Percentiles rank a stretch among this genome's conserved stretches.
Evolutionary conservation across 2,888 invertebrate genomes (phyloP).

Genomic region (Agriopis aurantiaria): DNA sequence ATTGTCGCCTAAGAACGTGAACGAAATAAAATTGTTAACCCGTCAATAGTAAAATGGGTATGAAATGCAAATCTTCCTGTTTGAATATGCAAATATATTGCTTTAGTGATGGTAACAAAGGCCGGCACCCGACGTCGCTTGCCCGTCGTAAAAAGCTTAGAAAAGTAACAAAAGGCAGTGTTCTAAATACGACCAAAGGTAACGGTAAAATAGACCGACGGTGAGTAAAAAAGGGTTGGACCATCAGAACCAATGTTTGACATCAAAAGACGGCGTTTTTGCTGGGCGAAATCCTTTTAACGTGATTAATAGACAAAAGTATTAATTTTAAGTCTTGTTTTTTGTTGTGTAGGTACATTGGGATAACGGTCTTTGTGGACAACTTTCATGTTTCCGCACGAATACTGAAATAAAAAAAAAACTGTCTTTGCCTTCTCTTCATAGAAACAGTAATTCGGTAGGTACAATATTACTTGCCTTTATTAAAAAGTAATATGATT

Average conservation of each 20-base stretch:
- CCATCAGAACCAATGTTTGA: slow-evolving; percentile 9
- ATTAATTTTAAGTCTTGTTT: slow-evolving; percentile 68
- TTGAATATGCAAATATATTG: slow-evolving; percentile 81
- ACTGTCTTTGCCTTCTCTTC: background rate
- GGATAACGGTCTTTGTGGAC: slow-evolving; percentile 52
- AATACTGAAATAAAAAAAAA: slow-evolving; percentile 33
- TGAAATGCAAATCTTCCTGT: slow-evolving; percentile 76
- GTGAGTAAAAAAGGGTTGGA: slow-evolving; percentile 76
- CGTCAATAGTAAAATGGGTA: slow-evolving; percentile 64
- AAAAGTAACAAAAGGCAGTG: slow-evolving; percentile 70
- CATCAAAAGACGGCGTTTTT: slow-evolving; percentile 68
- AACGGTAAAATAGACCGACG: slow-evolving; percentile 65
- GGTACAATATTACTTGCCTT: too few species aligned
- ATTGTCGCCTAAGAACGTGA: slow-evolving; percentile 62
- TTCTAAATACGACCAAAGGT: slow-evolving; percentile 70
- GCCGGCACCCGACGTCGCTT: slow-evolving; percentile 61
- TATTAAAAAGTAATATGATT: too few species aligned
- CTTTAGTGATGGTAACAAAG: slow-evolving; percentile 65
- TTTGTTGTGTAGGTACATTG: slow-evolving; percentile 57
- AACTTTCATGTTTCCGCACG: slow-evolving; percentile 55
- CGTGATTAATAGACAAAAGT: slow-evolving; percentile 79
- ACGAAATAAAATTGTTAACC: slow-evolving; percentile 64
- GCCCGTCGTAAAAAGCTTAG: slow-evolving; percentile 76
- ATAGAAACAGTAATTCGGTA: background rate
- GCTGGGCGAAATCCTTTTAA: slow-evolving; percentile 74